Conservation (phyloP, 2,113 vertebrate genomes). For the Pandion haliaetus region DNA sequence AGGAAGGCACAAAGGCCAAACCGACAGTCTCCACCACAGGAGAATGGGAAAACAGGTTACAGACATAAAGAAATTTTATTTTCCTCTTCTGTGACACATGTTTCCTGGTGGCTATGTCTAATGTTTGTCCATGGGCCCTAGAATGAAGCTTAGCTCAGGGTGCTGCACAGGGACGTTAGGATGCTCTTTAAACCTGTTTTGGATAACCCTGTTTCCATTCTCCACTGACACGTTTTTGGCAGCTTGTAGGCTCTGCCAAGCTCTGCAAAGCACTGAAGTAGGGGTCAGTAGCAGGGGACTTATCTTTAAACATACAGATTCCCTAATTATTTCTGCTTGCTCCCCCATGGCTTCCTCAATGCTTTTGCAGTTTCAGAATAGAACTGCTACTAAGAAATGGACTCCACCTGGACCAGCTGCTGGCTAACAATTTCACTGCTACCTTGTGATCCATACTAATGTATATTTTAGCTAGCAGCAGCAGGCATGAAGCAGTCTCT, state of each 20-base stretch:
- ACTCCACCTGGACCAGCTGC: not conserved
- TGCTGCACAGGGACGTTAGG: not conserved
- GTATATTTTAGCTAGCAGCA: not conserved
- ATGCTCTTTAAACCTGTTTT: not conserved
- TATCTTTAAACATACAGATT: not conserved
- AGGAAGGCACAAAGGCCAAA: not conserved
- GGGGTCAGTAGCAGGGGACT: not conserved
- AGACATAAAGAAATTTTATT: not conserved
- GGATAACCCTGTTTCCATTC: not conserved
- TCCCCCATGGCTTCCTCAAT: not conserved
- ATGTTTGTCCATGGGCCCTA: not conserved
- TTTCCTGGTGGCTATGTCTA: not conserved
- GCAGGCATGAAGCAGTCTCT: not conserved
- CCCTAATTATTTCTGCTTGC: not conserved
- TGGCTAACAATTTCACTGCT: not conserved
- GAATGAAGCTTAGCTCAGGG: not conserved
- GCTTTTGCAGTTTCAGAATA: not conserved
- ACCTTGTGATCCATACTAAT: not conserved
- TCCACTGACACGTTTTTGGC: not conserved
- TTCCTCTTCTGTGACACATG: not conserved
- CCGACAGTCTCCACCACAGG: not conserved
- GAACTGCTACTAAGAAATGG: not conserved
- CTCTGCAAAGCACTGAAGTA: not conserved
- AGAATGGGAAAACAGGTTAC: not conserved
- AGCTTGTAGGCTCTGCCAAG: not conserved